Conservation (phyloP, 2,113 vertebrate genomes). For the Hippocampus zosterae region DNA sequence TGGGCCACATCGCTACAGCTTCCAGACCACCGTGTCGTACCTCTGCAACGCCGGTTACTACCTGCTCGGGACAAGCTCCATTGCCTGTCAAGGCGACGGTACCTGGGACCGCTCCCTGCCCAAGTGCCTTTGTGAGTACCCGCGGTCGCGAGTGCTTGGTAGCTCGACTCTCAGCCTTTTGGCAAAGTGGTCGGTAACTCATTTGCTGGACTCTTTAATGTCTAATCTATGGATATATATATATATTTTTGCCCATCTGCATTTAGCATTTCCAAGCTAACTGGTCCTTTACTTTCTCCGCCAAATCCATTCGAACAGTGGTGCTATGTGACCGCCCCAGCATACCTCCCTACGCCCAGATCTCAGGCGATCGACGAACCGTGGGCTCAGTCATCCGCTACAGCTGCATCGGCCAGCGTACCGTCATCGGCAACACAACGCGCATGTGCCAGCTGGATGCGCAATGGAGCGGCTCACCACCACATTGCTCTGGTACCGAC, state of each 20-base stretch:
- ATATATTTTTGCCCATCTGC: not conserved
- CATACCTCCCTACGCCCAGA: slow-evolving; percentile 83
- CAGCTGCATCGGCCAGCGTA: slow-evolving; percentile 82
- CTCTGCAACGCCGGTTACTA: slow-evolving; percentile 91
- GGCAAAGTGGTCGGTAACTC: too few species aligned
- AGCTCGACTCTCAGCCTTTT: not conserved
- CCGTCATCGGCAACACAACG: slow-evolving; percentile 84
- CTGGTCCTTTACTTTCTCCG: not conserved
- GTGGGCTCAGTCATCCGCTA: slow-evolving; percentile 89
- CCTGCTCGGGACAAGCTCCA: slow-evolving; percentile 86
- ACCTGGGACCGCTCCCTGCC: slow-evolving; percentile 93
- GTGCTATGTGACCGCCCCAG: slow-evolving; percentile 91
- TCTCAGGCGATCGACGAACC: slow-evolving; percentile 83
- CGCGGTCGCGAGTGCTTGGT: not conserved
- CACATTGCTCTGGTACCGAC: slow-evolving; percentile 90
- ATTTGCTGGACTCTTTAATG: too few species aligned
- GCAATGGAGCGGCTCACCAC: slow-evolving; percentile 91
- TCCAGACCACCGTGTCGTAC: slow-evolving; percentile 87
- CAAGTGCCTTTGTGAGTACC: slow-evolving; percentile 89
- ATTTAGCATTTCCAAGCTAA: not conserved
- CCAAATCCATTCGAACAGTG: slow-evolving; percentile 71
- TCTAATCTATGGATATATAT: too few species aligned
- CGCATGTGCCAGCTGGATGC: slow-evolving; percentile 92
- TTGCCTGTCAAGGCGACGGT: slow-evolving; percentile 93
- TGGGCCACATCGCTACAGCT: slow-evolving; percentile 88